Base-by-base conservation (phyloP, 2,888 invertebrate genomes). In the Cerastis rubricosa region DNA sequence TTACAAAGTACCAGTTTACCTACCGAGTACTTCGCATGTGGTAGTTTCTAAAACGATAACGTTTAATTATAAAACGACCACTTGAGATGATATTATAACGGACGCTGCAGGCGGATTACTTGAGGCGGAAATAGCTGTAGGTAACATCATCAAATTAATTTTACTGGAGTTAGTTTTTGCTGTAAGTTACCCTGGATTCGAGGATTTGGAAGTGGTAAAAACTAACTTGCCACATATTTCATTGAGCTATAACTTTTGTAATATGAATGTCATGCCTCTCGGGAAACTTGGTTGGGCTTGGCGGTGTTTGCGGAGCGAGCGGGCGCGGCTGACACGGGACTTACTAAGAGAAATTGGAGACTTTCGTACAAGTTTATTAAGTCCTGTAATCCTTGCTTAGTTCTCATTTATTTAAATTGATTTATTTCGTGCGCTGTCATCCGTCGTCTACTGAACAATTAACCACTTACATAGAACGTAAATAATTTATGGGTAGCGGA, bases 221-320 rank as follows among this genome's bases (percentile, higher is more conserved):
- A 89, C 88, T 83, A 90, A 90, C 87, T 91, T 90, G 81, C 80
- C 87, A 84, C 89, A 90, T 90, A 89, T 91, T 92, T 92, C 88
- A 90, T 88, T 88, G 86, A 86, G 85, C 86, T 86, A 88, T 88
- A 92, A 90, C 91, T 92, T 91, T 91, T 89, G 89, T 87, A 91
- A 90, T 90, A 91, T 90, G 85, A 91, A 90, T 90, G 91, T 89
- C 89, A 86, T 80, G 85, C 83, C 84, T 84, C 82, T 86, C 80
- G 83, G 85, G 79, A 78, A 88, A 88, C 83, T 86, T 86, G 71
- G 80, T 74, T 79, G 73, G 71, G 74, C 54, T 83, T 65, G 74
- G 75, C 66, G 72, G 64, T 83, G 78, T 81, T 80, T 63, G 80
- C 64, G 72, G 29, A 57, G 73, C 57, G 72, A 73, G 72, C 64